A percentile compares a stretch with the other conserved stretches of the same genome.
Evolutionary conservation across 1,140 invertebrate genomes (phyloP).

Genomic region (Hypothenemus hampei): DNA sequence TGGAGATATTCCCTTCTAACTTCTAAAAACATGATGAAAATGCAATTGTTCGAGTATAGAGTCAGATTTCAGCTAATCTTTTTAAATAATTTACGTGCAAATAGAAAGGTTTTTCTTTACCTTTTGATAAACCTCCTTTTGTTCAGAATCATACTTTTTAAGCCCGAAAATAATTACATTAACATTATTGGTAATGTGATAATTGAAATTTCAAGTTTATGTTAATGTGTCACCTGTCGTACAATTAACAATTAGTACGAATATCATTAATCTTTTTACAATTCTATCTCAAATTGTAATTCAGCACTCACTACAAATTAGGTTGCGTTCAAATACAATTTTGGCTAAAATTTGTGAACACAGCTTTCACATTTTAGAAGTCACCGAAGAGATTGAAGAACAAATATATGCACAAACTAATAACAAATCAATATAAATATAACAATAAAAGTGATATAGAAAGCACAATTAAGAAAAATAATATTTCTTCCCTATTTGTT

Average conservation of each 20-base stretch:
- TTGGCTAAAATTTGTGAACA: no score
- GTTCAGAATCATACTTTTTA: constrained; percentile 11
- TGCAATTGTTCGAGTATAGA: neutral
- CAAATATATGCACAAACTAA: neutral
- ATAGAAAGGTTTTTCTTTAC: constrained; percentile 4
- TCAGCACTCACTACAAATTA: neutral
- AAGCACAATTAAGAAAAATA: no score
- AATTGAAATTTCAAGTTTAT: no score
- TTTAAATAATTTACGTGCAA: neutral
- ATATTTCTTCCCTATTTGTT: no score
- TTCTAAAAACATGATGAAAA: neutral
- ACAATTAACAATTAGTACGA: neutral
- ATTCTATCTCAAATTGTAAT: neutral
- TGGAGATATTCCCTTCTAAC: neutral
- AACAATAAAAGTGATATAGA: neutral
- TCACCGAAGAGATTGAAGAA: neutral
- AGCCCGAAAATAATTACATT: neutral
- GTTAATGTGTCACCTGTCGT: no score
- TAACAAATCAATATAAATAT: neutral
- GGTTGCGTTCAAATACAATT: neutral
- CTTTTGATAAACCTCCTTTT: constrained; percentile 28
- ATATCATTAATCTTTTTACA: neutral
- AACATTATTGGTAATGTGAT: no score
- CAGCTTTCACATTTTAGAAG: neutral
- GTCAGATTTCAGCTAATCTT: neutral